These are phyloP conservation scores for Diorhabda elongata DNA, from an alignment of 1,140 invertebrate genomes.

Conservation along the genomic window DNA sequence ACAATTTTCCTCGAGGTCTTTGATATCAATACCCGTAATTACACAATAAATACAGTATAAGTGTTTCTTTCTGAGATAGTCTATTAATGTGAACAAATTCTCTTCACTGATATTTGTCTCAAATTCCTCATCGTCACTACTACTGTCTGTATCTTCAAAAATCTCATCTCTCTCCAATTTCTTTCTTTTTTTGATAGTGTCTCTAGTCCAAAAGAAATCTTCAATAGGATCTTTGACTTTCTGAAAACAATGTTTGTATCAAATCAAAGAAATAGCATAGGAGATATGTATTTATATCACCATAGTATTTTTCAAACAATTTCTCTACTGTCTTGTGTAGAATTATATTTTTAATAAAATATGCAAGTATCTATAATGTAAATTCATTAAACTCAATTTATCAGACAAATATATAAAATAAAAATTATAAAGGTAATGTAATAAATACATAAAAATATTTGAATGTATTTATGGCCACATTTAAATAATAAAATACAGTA, in stretches of 20 bases:
- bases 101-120: conserved; percentile 44
- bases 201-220: conserved; percentile 65
- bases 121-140: conserved; percentile 40
- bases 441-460: too few species aligned
- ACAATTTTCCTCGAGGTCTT: conserved; percentile 63
- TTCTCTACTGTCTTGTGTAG: not conserved
- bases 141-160: conserved; percentile 34
- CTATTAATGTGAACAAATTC: conserved; percentile 49
- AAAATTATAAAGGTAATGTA: too few species aligned
- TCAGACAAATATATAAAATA: too few species aligned
- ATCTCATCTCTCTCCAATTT: conserved; percentile 44
- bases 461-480: too few species aligned
- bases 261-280: not conserved
- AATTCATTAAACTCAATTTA: not conserved
- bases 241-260: conserved; percentile 22
- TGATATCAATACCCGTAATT: conserved; percentile 56
- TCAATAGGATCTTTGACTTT: conserved; percentile 54
- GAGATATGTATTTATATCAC: conserved; percentile 7
- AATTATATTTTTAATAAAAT: not conserved
- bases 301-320: not conserved
- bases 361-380: not conserved
- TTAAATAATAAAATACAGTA: too few species aligned
- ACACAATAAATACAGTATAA: conserved; percentile 79
- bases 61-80: conserved; percentile 65
- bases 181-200: conserved; percentile 40